Evolutionary conservation across 2,113 vertebrate species (phyloP), one percentile per base, ranked within the genome.

Genomic region (Cariama cristata): DNA sequence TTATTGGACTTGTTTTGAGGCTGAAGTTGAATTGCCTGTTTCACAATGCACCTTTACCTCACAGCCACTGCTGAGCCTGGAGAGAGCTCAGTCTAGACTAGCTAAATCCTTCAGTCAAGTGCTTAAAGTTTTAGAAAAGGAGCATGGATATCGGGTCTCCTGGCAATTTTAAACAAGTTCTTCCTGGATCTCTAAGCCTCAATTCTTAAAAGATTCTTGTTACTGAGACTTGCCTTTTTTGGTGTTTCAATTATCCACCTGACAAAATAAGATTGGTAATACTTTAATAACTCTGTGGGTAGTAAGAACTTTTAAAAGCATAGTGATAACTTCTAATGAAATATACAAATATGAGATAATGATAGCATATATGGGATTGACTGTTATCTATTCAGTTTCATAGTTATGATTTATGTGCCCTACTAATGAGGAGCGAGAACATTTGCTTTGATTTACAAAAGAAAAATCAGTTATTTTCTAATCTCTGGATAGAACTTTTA

Each of bases 371-470:
- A 59, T 86, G 59, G 63, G 74, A 83, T 75, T 47, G 56, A 44
- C 42, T 58, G 14, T 64, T 86, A 73, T 64, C 85, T 96, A 2
- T 73, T 94, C 67, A 68, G 32, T 44, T 92, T 87, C 53, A 68
- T 33, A 67, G 27, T 81, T 85, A 47, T 5, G 9, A 64, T 93
- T 94, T 93, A 47, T 79, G 26, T 79, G 56, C 26, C 40, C 47
- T 80, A 8, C 27, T 94, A 96, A 88, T 80, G 63, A 88, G 33
- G 26, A 45, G 20, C 95, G 75, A 95, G 45, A 94, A 84, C 9
- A 60, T 42, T 93, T 45, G 52, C 59, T 95, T 93, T 80, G 72
- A 92, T 93, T 93, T 92, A 79, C 50, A 72, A 67, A 90, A 79
- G 30, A 71, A 86, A 88, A 72, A 75, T 26, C 2, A 16, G 20